Evolutionary conservation across 2,797 vertebrate genomes (phyloP), one percentile per base, ranked within the genome.

Genomic region (Uromys caudimaculatus): DNA sequence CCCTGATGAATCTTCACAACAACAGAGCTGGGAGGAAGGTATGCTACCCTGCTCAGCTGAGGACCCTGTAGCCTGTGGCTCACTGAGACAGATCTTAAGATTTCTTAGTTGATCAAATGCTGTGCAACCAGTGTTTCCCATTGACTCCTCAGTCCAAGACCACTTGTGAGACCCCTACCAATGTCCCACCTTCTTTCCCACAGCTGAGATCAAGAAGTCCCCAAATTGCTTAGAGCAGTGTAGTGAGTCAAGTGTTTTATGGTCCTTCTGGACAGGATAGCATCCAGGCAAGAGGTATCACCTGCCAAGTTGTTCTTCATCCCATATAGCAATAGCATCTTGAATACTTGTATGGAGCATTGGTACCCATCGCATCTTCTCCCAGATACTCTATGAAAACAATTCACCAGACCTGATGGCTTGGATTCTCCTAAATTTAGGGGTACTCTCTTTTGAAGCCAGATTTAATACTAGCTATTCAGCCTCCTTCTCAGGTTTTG

Each of bases 1-100:
- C 99, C 0, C 98, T 99, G 85, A 99, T 99, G 99, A 99, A 99
- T 97, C 98, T 99, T 85, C 99, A 99, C 98, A 99, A 99, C 98
- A 99, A 99, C 98, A 98, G 99, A 95, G 99, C 99, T 0, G 99
- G 99, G 97, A 98, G 99, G 97, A 99, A 99, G 99, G 99, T 99
- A 98, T 47, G 27, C 62, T 10, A 0, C 0, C 0, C 32, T 41
- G 35, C 58, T 85, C 38, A 0, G 29, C 71, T 76, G n/a, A 52
- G 64, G 77, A 17, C 87, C 13, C 6, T 44, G 2, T 32, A 62
- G 52, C 56, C 16, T 81, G 16, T 7, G 71, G 67, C 47, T 89
- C 73, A 35, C 86, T 90, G 84, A 64, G 9, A 52, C 54, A 58
- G 56, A 76, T 52, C 75, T 73, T 2, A 32, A 81, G 41, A 14